Evolutionary conservation across 2,888 invertebrate species (phyloP), one percentile per base, ranked within the genome.

Genomic region (Sphaerophoria rueppellii): DNA sequence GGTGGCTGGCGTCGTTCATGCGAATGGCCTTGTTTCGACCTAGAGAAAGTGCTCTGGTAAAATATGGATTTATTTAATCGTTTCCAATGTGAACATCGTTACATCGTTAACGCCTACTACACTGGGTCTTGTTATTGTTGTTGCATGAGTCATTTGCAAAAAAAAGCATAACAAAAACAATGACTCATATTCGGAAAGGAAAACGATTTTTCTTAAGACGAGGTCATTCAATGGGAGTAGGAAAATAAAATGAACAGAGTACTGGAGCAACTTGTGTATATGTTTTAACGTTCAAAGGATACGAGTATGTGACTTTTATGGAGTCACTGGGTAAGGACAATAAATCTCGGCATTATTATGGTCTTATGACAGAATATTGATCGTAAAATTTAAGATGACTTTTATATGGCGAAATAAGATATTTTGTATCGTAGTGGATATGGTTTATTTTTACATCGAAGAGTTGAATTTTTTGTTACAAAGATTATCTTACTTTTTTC

Each of bases 41-140:
- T 57, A 50, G 63, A 76, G 69, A 76, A 70, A 76, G 76, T 71
- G 54, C 48, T 76, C 52, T 52, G 60, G 60, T 43, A 32, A 67
- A 40, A 67, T 67, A 67, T 67, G 67, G 67, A 67, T 54, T 46
- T 55, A 24, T 34, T 43, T 7, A 9, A 70, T 54, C 54, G 60
- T 43, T 14, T 61, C 40, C 54, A 60, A 35, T 11, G 46, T 54
- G 40, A 46, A 70, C 55, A 37, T 69, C 43, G 52, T 54, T 60
- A 43, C 24, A 24, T 24, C 24, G 24, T 24, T 24, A 67, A 61
- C 69, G 69, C 69, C 60, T 52, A 32, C 48, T 24, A 32, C 40
- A 70, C 9, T 11, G 3, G 43, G 43, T 11, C 2, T 11, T 58
- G 11, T 16, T 50, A 16, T 48, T 12, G 35, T 9, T 35, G 9